Conservation (phyloP, 2,113 vertebrate species). For the Cromileptes altivelis region DNA sequence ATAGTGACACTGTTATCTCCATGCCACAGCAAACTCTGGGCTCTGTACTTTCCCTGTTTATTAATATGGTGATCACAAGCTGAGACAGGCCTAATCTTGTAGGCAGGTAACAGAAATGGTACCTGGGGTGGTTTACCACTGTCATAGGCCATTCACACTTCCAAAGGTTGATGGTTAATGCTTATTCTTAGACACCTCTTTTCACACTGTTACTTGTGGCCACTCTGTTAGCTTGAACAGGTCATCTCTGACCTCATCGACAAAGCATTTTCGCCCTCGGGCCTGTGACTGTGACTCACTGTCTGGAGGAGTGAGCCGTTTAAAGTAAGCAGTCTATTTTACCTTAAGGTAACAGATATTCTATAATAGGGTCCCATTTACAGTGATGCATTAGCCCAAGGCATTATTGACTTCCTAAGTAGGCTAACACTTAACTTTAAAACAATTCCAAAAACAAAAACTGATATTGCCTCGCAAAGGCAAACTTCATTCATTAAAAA, state of each 20-base stretch:
- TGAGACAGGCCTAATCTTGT: not conserved
- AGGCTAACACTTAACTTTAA: slow-evolving; percentile 5
- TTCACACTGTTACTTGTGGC: slow-evolving; percentile 17
- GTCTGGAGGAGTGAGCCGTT: slow-evolving; percentile 61
- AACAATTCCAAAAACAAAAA: not conserved
- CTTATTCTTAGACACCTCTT: slow-evolving; percentile 35
- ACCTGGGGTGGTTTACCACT: slow-evolving; percentile 1
- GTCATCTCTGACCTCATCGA: slow-evolving; percentile 59
- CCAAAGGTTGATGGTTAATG: not conserved
- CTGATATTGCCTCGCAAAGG: not conserved
- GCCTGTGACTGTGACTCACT: slow-evolving; percentile 60
- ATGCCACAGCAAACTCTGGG: not conserved
- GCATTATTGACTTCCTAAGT: slow-evolving; percentile 10
- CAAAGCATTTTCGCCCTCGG: slow-evolving; percentile 46
- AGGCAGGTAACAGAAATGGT: not conserved
- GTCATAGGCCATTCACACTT: not conserved
- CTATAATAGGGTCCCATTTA: slow-evolving; percentile 29
- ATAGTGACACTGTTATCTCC: not conserved
- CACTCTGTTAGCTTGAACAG: slow-evolving; percentile 32
- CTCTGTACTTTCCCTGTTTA: not conserved
- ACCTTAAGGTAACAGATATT: slow-evolving; percentile 18
- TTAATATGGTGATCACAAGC: not conserved
- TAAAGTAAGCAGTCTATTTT: slow-evolving; percentile 52
- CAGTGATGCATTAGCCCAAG: slow-evolving; percentile 24
- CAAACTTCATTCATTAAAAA: not conserved